phyloP scores from a whole-genome alignment of 2,888 invertebrate species.

The Scelioninae gen. 1 region DNA sequence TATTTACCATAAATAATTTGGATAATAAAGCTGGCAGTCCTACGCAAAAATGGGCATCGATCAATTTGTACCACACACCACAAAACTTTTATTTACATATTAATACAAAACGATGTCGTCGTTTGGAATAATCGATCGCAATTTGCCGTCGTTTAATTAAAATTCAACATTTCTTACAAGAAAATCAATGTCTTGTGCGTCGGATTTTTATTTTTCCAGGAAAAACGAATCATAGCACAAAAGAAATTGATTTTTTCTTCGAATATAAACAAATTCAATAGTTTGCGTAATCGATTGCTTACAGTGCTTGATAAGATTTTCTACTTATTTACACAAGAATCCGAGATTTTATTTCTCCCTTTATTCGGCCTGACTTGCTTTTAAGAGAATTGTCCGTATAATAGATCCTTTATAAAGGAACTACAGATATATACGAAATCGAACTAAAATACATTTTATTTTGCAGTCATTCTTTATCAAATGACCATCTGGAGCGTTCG shows the following conservation, averaged over 20 bases:
- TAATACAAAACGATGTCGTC: conserved; percentile 12
- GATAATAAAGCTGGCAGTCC: conserved; percentile 7
- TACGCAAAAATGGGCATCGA: conserved; percentile 20
- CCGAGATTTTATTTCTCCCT: conserved; percentile 35
- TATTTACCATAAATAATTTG: conserved; percentile 39
- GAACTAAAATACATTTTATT: conserved; percentile 35
- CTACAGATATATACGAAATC: conserved; percentile 19
- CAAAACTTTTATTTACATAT: conserved; percentile 31
- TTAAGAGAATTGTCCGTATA: conserved; percentile 53
- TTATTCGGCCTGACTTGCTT: conserved; percentile 44
- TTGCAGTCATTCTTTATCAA: conserved; percentile 41
- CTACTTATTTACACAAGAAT: conserved; percentile 48
- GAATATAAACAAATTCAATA: conserved; percentile 25
- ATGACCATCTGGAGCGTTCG: conserved; percentile 34
- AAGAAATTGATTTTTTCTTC: conserved; percentile 12
- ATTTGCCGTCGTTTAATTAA: conserved; percentile 32
- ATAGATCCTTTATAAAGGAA: conserved; percentile 47
- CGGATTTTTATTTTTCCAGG: not conserved
- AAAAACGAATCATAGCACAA: not conserved
- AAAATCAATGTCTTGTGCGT: not conserved
- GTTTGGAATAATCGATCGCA: conserved; percentile 22
- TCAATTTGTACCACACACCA: not conserved
- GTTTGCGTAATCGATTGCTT: conserved; percentile 38
- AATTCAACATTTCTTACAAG: conserved; percentile 19
- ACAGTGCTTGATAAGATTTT: conserved; percentile 36